phyloP scores from a whole-genome alignment of 2,113 vertebrate species.

The Cinclus cinclus region DNA sequence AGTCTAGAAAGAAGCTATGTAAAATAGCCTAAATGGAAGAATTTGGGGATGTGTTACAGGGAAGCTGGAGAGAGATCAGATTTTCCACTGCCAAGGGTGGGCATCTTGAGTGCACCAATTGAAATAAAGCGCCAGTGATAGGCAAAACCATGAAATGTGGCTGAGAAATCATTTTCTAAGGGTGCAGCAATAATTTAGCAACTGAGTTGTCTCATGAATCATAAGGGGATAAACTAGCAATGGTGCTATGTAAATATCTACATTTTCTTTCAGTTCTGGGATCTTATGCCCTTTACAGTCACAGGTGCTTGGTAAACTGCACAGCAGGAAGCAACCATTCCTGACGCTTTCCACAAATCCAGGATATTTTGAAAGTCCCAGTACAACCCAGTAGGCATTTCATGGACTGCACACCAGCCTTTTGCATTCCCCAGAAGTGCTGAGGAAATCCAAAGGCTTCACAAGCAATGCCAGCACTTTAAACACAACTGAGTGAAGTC shows the following conservation, averaged over 20 bases:
- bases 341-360: not conserved
- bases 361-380: not conserved
- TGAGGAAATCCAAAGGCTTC: fast-evolving
- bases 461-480: fast-evolving
- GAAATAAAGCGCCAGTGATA: not conserved
- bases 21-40: not conserved
- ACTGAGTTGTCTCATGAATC: not conserved
- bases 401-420: not conserved
- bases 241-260: not conserved
- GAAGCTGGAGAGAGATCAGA: not conserved
- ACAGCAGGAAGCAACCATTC: fast-evolving
- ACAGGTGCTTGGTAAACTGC: not conserved
- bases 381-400: not conserved
- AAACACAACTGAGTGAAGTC: not conserved
- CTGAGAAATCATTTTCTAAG: not conserved
- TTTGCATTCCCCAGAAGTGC: not conserved
- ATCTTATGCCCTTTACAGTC: not conserved
- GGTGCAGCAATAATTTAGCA: not conserved
- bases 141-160: not conserved
- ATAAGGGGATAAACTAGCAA: not conserved
- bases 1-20: not conserved
- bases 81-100: not conserved
- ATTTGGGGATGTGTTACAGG: not conserved
- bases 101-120: not conserved
- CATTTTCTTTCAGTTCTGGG: not conserved